Evolutionary conservation across 2,797 vertebrate species (phyloP).

Genomic region (Rhodeus uyekii): DNA sequence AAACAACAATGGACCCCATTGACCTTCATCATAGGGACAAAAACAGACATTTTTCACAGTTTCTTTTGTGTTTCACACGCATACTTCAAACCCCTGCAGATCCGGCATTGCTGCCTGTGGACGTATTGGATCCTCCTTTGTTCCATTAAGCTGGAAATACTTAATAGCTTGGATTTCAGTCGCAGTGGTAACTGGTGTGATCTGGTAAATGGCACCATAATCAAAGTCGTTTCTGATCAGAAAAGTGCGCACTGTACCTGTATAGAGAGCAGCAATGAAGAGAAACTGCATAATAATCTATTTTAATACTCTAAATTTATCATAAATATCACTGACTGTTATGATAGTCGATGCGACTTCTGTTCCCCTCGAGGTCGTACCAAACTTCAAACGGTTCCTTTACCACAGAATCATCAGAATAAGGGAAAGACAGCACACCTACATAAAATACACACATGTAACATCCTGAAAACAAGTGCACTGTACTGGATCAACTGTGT

Average conservation of each 20-base stretch:
- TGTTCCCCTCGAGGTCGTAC: constrained; percentile 74
- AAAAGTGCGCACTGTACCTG: constrained; percentile 81
- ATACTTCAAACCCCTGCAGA: constrained; percentile 76
- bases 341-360: constrained; percentile 80
- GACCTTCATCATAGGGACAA: too few species aligned
- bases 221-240: constrained; percentile 71
- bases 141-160: constrained; percentile 83
- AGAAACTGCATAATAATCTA: not conserved
- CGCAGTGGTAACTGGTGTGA: constrained; percentile 79
- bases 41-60: too few species aligned
- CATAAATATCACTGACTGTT: constrained; percentile 64
- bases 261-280: not conserved
- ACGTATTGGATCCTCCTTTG: constrained; percentile 69
- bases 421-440: constrained; percentile 81
- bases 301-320: not conserved
- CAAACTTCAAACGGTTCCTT: constrained; percentile 86
- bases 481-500: not conserved
- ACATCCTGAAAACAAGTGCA: not conserved
- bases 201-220: constrained; percentile 75
- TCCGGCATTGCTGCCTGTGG: constrained; percentile 73
- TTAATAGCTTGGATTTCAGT: constrained; percentile 75
- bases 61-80: too few species aligned
- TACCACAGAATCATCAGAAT: constrained; percentile 82
- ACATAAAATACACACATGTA: constrained; percentile 11
- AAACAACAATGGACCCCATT: too few species aligned